phyloP scores from a whole-genome alignment of 2,797 vertebrate species.

The Manis pentadactyla region DNA sequence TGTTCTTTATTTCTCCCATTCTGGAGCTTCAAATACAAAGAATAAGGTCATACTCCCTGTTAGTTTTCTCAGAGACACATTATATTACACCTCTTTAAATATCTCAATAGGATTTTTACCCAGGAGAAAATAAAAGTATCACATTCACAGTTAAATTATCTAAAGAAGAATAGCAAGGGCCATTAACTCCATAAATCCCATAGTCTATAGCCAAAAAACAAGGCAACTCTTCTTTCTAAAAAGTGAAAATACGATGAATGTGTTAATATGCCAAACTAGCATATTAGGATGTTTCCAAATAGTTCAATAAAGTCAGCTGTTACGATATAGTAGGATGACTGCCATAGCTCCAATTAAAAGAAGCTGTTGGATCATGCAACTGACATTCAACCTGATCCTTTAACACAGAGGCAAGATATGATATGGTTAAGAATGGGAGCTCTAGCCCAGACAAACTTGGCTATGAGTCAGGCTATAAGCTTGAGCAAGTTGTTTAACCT shows the following conservation, averaged over 20 bases:
- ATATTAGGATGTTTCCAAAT: neutral
- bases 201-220: neutral
- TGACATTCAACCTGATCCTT: neutral
- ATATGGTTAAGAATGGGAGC: neutral
- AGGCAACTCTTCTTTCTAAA: constrained; percentile 8
- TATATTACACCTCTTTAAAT: constrained; percentile 64
- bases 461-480: neutral
- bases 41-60: constrained; percentile 57
- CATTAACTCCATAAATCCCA: constrained; percentile 3
- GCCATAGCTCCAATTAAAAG: neutral
- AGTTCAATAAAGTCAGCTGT: neutral
- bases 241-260: neutral
- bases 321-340: neutral
- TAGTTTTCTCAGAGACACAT: constrained; percentile 53
- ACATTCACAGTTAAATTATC: constrained; percentile 35
- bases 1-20: constrained; percentile 68
- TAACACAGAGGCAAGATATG: neutral
- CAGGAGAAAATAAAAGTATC: constrained; percentile 18
- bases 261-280: neutral
- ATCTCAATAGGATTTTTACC: constrained; percentile 60
- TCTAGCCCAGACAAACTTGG: neutral
- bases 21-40: constrained; percentile 82
- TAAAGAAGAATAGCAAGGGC: constrained; percentile 11
- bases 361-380: neutral
- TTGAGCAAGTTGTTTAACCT: neutral